Evolutionary conservation across 2,888 invertebrate species (phyloP).

Genomic region (Penaeus monodon): DNA sequence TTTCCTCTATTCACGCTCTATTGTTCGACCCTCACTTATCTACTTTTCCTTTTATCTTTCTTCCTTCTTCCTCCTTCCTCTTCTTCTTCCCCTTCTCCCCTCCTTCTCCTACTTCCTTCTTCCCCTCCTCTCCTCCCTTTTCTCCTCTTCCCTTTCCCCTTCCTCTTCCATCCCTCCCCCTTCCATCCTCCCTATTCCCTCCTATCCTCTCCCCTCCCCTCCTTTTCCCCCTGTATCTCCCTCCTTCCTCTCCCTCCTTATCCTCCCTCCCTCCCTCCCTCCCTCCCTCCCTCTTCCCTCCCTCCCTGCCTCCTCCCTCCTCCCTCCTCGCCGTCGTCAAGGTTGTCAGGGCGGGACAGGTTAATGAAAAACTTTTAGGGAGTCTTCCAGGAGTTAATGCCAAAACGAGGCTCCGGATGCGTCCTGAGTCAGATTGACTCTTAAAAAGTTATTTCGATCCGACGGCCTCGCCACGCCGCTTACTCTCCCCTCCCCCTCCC

Average conservation of each 20-base stretch:
- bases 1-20: too few relatives aligned
- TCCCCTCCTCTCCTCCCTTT: not conserved
- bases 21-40: too few relatives aligned
- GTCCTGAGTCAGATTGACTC: too few relatives aligned
- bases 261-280: not conserved
- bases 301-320: not conserved
- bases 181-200: not conserved
- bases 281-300: not conserved
- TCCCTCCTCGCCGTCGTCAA: not conserved
- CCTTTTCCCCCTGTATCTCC: not conserved
- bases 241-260: not conserved
- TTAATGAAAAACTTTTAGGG: constrained; percentile 34
- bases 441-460: too few relatives aligned
- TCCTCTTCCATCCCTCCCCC: not conserved
- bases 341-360: constrained; percentile 2
- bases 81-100: not conserved
- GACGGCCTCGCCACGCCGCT: too few relatives aligned
- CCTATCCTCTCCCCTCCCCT: not conserved
- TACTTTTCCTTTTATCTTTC: too few relatives aligned
- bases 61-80: not conserved
- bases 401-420: too few relatives aligned
- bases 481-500: too few relatives aligned
- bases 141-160: not conserved
- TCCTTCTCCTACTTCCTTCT: not conserved
- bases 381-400: constrained; percentile 15